Evolutionary conservation across 2,888 invertebrate genomes (phyloP), one percentile per base, ranked within the genome.

Genomic region (Chironomus tentans): DNA sequence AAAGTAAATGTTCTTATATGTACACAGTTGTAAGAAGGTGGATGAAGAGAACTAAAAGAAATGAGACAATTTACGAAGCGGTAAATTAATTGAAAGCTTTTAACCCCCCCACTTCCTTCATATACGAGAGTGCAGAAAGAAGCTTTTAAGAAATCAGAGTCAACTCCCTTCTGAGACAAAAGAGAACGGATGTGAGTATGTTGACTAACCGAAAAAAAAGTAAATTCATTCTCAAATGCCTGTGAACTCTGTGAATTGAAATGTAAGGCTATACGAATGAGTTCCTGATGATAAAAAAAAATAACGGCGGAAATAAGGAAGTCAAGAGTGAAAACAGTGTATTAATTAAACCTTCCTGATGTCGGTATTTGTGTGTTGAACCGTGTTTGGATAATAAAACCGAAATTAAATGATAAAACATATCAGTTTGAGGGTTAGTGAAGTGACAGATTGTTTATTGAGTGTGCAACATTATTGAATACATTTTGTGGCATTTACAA

Each of bases 81-180:
- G 56, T 56, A 56, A 68, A 68, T 68, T 68, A 68, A 68, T 68
- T 68, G 68, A 68, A 68, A n/a, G 38, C 28, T 68, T 68, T 68
- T 68, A 38, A 68, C 28, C 15, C 68, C n/a, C 13, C 18, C n/a
- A n/a, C n/a, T n/a, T 5, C 5, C 18, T 4, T 6, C 13, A 22
- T 21, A 22, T 22, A 21, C 12, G 38, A 38, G 38, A 38, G 28
- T 28, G 5, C 5, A 28, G 28, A 4, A 28, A 28, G 28, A 28
- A 6, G 10, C 10, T 38, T 38, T 38, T 38, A 38, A 38, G 38
- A 38, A 38, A 38, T 38, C 38, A 62, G n/a, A 56, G 56, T 15
- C 7, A 56, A 56, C 18, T 56, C 56, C 18, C 18, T 4, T 56
- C 15, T 56, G 15, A 56, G 18, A 38, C 38, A 15, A 15, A n/a